Evolutionary conservation across 2,113 vertebrate genomes (phyloP), one percentile per base, ranked within the genome.

Genomic region (Leptobrachium ailaonicum): DNA sequence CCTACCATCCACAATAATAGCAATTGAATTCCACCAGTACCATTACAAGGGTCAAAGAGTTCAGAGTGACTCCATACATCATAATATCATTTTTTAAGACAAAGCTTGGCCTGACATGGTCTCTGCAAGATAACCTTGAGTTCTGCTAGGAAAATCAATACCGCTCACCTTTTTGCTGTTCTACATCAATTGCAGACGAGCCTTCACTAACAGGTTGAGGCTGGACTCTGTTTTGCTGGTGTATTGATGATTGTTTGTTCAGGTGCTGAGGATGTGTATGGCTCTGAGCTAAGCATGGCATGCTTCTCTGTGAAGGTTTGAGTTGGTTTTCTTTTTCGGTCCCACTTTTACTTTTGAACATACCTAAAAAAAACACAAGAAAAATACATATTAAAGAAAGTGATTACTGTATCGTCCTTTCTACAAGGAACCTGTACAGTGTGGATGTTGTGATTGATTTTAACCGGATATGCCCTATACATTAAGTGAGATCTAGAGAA

Each of bases 301-400:
- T 90, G 71, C 96, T 98, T 91, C 97, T 95, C 83, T 96, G 92
- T 11, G 97, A 97, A 0, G 96, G 95, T 82, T 96, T 98, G 78
- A 98, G 85, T 1, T 94, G 92, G 67, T 96, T 95, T 75, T 96
- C 96, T 85, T 96, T 98, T 83, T 95, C 92, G 58, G 96, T 97
- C 86, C 97, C 96, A 40, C 96, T 99, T 90, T 96, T 97, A 89
- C 96, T 98, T 72, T 93, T 93, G 85, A 98, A 97, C 96, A 99
- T 97, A 82, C 96, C 98, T 99, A 87, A 54, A 88, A 85, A 20
- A 86, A 42, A 32, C 20, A 32, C 20, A 32, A 32, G 20, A 32
- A 32, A 32, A 32, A 32, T 32, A 32, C 20, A 32, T 32, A 32
- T 32, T 32, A 32, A 32, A 32, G 20, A 32, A 32, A 32, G 20